Base-by-base conservation (phyloP, 2,888 invertebrate species). In the Mechanitis mazaeus region DNA sequence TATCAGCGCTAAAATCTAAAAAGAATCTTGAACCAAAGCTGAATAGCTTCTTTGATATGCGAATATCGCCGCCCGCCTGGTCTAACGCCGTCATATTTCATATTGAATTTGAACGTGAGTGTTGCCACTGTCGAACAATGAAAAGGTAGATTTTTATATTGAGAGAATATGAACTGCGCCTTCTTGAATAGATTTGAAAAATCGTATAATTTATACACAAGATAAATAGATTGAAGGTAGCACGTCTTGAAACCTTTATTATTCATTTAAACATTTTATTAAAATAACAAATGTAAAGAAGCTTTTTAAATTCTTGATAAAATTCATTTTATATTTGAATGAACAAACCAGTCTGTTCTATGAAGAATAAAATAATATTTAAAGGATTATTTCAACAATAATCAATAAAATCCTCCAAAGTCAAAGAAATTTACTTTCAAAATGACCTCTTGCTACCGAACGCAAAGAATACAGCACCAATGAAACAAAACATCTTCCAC, bases 41-140 rank as follows among this genome's bases (percentile, higher is more conserved):
- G 50, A 28, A 11, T 50, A 31, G 50, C 50, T 28, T 50, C 50
- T 50, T 31, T 50, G 50, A 50, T 50, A 31, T 50, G 28, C 50
- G 50, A 50, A 42, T 42, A 11, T n/a, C 50, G 50, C 50, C 50
- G 50, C 47, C 4, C n/a, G 50, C 28, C 31, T 7, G 50, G 31
- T 9, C 50, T 50, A 31, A 4, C 7, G 31, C 11, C 50, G 31
- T 31, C 50, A 50, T 50, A 50, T 50, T 50, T 50, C 31, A 50
- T 50, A 50, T 50, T 31, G 50, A 50, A 50, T 50, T 50, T 50
- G 50, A 50, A 7, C 50, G 50, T 50, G 50, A 50, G 28, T 50
- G 50, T 50, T 31, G 31, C 50, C 50, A 31, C 50, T 11, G n/a
- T n/a, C 47, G 31, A 28, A 31, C 31, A 11, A 50, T 31, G 31